Base-by-base conservation (phyloP, 2,113 vertebrate species). In the Malurus cyaneus region DNA sequence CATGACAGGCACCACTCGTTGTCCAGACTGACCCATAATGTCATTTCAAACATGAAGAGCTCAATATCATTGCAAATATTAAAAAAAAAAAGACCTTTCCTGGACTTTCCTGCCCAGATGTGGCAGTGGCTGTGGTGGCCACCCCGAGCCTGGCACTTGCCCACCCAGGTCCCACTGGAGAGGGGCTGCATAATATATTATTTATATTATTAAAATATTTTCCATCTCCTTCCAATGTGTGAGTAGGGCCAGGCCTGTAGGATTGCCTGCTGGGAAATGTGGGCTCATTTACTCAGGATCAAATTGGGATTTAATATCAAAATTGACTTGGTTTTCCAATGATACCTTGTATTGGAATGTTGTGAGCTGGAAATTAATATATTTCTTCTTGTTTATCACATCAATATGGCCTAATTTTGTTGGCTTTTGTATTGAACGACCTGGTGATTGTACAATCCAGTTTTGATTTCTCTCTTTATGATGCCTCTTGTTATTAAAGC, bases 401-500 rank as follows among this genome's bases (percentile, higher is more conserved):
- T 96, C 94, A 78, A 88, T 94, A 89, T 1, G 44, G 89, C 70
- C 93, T 92, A 52, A 86, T 94, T 92, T 80, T 56, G 74, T 72
- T 94, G 93, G 42, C 74, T 91, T 72, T 83, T 62, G 74, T 88
- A 91, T 92, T 66, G 94, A 95, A 60, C 85, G 69, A 76, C 25
- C 56, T 39, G 85, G 36, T 46, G 73, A 87, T 85, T n/a, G 52
- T 20, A 53, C 79, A 65, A 60, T 67, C 56, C 71, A 19, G 80
- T 17, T 93, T 96, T 95, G 95, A 95, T 96, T 96, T 92, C 91
- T 65, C 65, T 87, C 65, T 88, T 87, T 79, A 59, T 46, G 86
- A 59, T 19, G 50, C 31, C 24, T 80, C 59, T 79, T 85, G 14
- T 44, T 90, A 88, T 93, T 96, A 94, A 93, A 93, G 80, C 34